Evolutionary conservation across 2,888 invertebrate species (phyloP).

Genomic region (Sussaba pulchella): DNA sequence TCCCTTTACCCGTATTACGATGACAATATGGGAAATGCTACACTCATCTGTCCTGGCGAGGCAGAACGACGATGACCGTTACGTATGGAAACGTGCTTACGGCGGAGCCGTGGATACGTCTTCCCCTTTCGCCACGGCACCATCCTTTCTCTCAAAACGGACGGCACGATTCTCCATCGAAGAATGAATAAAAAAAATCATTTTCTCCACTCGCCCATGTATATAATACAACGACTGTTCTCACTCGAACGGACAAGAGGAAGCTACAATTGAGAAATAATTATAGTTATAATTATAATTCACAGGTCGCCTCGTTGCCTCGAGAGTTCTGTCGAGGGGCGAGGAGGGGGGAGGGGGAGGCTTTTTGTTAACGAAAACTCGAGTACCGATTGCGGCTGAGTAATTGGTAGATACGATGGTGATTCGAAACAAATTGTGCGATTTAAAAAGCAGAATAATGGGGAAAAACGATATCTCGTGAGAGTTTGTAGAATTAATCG

Average conservation of each 20-base stretch:
- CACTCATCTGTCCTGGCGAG: conserved; percentile 82
- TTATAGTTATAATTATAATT: conserved; percentile 6
- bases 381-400: no score
- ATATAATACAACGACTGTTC: not conserved
- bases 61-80: conserved; percentile 81
- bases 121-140: conserved; percentile 27
- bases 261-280: conserved; percentile 13
- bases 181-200: not conserved
- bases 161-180: conserved; percentile 31
- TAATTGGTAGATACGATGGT: no score
- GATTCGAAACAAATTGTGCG: conserved; percentile 32
- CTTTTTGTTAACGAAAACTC: no score
- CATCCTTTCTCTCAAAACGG: conserved; percentile 60
- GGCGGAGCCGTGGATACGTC: not conserved
- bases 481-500: conserved; percentile 44
- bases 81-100: conserved; percentile 67
- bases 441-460: not conserved
- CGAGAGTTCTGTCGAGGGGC: no score
- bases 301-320: no score
- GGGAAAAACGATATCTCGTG: conserved; percentile 45
- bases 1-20: conserved; percentile 74
- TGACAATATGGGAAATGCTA: conserved; percentile 81
- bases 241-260: conserved; percentile 3
- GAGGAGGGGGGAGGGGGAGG: no score
- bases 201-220: not conserved